Base-by-base conservation (phyloP, 2,113 vertebrate species). In the Elgaria multicarinata region DNA sequence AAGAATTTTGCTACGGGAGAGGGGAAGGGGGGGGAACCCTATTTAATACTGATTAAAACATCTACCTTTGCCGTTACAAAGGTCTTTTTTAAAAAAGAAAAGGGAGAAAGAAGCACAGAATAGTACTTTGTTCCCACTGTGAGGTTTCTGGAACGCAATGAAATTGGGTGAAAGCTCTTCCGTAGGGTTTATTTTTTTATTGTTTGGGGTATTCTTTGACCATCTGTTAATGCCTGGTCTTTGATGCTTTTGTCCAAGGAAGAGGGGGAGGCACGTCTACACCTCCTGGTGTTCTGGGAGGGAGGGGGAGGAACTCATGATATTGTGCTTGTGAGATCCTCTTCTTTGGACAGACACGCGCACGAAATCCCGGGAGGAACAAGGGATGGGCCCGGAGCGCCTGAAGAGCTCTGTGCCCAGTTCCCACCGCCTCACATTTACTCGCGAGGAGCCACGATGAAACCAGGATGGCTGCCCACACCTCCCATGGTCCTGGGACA, bases 31-130 rank as follows among this genome's bases (percentile, higher is more conserved):
- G 92, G 87, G 50, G 81, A 90, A 90, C 91, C 83, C 91, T 78
- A 10, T 90, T 94, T 94, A 90, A 93, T 94, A 90, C 86, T 90
- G 93, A 94, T 93, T 87, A 94, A 87, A 94, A 91, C 90, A 93
- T 96, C 91, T 93, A 86, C 93, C 90, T 94, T 84, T 72, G 91
- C 83, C 86, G 90, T 90, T 33, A 79, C 4, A 94, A 94, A 93
- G 85, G 91, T 66, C 83, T 55, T 93, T 96, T 93, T 50, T 50
- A 50, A 50, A 8, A 50, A 50, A 50, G 46, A 50, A 50, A 50
- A 8, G 46, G 46, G 46, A 10, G 3, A 10, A n/a, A 31, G 42
- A 33, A 87, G 46, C 46, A 75, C 44, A 36, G 85, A 91, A 69
- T 77, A 89, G 77, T 69, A 8, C 86, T 8, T 92, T 81, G 94